phyloP scores from a whole-genome alignment of 2,888 invertebrate genomes.

The Flabesymbios commensalis region DNA sequence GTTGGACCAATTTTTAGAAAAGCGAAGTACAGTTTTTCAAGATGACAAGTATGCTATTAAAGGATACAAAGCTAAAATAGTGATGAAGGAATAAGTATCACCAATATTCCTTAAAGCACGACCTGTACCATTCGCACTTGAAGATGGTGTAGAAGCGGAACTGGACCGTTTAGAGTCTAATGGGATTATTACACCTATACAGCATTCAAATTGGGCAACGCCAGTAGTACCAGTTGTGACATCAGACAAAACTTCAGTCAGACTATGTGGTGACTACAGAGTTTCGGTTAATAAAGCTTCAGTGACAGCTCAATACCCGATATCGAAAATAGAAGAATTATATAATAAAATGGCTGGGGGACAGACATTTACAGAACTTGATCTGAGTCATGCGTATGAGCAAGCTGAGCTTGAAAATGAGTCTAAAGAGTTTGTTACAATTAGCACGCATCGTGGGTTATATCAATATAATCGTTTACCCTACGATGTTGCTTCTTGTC shows the following conservation, averaged over 20 bases:
- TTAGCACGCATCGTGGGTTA: conserved; percentile 7
- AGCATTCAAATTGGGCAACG: conserved; percentile 6
- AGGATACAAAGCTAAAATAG: neutral
- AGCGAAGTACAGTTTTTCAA: neutral
- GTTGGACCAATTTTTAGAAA: neutral
- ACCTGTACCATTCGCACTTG: neutral
- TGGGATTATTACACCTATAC: neutral
- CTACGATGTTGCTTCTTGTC: neutral
- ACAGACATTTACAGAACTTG: neutral
- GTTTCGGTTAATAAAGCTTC: conserved; percentile 13
- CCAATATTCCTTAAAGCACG: conserved; percentile 1
- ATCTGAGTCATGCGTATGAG: neutral
- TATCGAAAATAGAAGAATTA: conserved; percentile 27
- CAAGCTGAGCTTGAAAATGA: no score
- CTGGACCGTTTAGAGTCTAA: neutral
- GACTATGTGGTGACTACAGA: conserved; percentile 28
- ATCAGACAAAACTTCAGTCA: conserved; percentile 1
- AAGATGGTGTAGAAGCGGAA: no score
- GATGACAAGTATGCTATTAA: neutral
- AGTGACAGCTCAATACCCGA: conserved; percentile 24
- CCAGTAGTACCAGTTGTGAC: conserved; percentile 2
- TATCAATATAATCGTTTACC: conserved; percentile 3
- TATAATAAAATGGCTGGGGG: conserved; percentile 26
- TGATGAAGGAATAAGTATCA: neutral
- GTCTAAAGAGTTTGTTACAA: neutral